Percentiles rank a stretch among this genome's conserved stretches.
Evolutionary conservation across 2,888 invertebrate genomes (phyloP).

Genomic region (Chirona hameri): DNA sequence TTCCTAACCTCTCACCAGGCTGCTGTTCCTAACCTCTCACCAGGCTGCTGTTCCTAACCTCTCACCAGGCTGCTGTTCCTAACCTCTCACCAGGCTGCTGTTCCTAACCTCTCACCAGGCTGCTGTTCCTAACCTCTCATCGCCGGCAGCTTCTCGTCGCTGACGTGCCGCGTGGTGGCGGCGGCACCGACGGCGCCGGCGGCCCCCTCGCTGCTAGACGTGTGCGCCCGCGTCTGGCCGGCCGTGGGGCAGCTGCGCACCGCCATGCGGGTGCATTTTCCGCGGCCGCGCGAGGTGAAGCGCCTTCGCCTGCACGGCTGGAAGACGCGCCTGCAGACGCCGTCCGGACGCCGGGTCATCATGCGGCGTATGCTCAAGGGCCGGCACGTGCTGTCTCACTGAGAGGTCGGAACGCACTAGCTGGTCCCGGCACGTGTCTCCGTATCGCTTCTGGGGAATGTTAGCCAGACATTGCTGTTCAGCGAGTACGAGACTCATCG

Average conservation of each 20-base stretch:
- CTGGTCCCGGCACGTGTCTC: too few relatives aligned
- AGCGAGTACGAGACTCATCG: too few relatives aligned
- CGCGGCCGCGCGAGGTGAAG: slow-evolving; percentile 67
- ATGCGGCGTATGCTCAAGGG: slow-evolving; percentile 36
- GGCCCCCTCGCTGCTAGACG: neutral
- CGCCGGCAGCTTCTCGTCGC: neutral
- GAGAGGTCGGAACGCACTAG: neutral
- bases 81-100: too few relatives aligned
- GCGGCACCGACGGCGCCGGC: neutral
- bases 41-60: too few relatives aligned
- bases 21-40: too few relatives aligned
- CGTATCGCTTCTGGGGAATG: too few relatives aligned
- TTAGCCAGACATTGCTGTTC: too few relatives aligned
- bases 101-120: too few relatives aligned
- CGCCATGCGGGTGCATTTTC: slow-evolving; percentile 65
- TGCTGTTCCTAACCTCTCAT: too few relatives aligned
- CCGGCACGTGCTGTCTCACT: slow-evolving; percentile 35
- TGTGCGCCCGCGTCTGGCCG: neutral
- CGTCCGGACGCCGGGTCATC: slow-evolving; percentile 33
- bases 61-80: too few relatives aligned
- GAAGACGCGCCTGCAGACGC: slow-evolving; percentile 33
- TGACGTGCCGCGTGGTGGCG: neutral
- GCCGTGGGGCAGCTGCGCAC: slow-evolving; percentile 46
- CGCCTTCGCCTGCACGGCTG: slow-evolving; percentile 46
- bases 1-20: too few relatives aligned